Evolutionary conservation across 1,140 invertebrate species (phyloP), one percentile per base, ranked within the genome.

Genomic region (Eupristina koningsbergeri): DNA sequence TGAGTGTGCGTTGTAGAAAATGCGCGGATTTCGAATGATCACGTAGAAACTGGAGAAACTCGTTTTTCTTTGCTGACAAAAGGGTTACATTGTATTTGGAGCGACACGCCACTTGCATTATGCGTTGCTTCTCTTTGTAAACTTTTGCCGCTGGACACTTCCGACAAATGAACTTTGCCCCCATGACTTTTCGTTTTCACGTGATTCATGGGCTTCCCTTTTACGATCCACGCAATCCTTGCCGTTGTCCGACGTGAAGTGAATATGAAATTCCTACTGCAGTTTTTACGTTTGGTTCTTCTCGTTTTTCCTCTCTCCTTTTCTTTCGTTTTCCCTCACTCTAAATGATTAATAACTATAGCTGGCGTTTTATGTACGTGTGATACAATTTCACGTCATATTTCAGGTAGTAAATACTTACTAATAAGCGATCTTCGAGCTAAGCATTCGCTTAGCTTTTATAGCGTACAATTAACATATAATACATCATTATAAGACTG

Each of bases 1-100:
- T 47, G 29, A 67, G 67, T 53, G 17, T 53, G 29, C 64, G 58
- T 39, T 39, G 31, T 19, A 84, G 45, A 63, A 85, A 83, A 86
- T 79, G 71, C 85, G 82, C 84, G 75, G 39, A 83, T 67, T 50
- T 34, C 71, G 53, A 58, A 26, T 26, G 2, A 58, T 26, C 22
- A 45, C 13, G 63, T 2, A 34, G 5, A 19, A 34, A 8, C 13
- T 34, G 0, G 29, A 34, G 61, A 11, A 13, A 63, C n/a, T 63
- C n/a, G 26, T n/a, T 63, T 63, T 63, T 63, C 61, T 63, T 13
- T 13, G 2, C 19, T 34, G 74, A 34, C 41, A 80, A 71, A 80
- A 53, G 78, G 78, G 78, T 80, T 80, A 29, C 50, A 53, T 53
- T 53, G 50, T 7, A 53, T 9, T 53, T 17, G 9, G 7, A 53